Evolutionary conservation across 2,113 vertebrate species (phyloP).

Genomic region (Crotalus tigris): DNA sequence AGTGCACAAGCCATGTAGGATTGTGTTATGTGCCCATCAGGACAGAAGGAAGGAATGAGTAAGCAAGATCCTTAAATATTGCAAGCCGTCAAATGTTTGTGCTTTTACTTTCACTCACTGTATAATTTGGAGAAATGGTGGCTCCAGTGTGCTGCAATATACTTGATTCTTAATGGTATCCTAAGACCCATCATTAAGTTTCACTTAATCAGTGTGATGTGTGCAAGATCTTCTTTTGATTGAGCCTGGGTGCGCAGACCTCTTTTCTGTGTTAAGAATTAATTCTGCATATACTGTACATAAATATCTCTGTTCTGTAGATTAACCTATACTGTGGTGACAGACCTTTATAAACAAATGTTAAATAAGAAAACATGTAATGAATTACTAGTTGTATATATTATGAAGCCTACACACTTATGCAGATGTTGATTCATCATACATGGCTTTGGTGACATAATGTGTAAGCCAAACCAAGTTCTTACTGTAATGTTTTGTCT

Average conservation of each 20-base stretch:
- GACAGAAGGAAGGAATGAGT: neutral
- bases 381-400: neutral
- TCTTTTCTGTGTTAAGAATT: neutral
- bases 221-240: neutral
- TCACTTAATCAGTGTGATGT: neutral
- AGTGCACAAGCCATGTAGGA: neutral
- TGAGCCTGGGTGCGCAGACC: neutral
- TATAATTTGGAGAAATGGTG: neutral
- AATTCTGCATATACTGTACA: too few relatives aligned
- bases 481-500: neutral
- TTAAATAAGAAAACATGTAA: neutral
- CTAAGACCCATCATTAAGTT: neutral
- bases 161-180: neutral
- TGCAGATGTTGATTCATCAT: neutral
- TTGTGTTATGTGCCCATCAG: neutral
- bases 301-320: neutral
- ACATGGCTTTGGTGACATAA: neutral
- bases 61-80: neutral
- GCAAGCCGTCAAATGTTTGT: neutral
- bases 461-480: neutral
- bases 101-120: neutral
- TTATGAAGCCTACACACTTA: neutral
- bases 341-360: neutral
- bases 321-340: neutral
- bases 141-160: neutral